Percentiles rank a stretch among this genome's conserved stretches.
Evolutionary conservation across 2,888 invertebrate genomes (phyloP).

Genomic region (Microplitis deprimator): DNA sequence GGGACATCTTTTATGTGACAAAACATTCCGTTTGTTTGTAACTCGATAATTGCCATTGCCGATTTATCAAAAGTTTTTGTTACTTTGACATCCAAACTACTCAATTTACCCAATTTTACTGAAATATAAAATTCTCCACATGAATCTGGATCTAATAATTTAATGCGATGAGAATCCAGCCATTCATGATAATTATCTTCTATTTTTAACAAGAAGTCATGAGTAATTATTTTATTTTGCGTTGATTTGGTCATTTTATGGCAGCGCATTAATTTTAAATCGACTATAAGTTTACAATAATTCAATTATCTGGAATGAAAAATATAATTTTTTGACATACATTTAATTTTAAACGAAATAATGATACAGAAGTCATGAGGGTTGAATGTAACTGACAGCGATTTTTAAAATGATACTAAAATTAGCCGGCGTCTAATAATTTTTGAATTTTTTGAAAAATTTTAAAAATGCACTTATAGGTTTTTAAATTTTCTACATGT

Average conservation of each 20-base stretch:
- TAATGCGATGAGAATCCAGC: neutral
- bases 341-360: too few relatives aligned
- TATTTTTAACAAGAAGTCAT: neutral
- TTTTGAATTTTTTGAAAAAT: too few relatives aligned
- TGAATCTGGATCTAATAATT: neutral
- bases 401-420: too few relatives aligned
- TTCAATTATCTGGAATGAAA: too few relatives aligned
- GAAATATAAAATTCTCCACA: neutral
- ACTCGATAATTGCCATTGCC: neutral
- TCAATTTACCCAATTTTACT: neutral
- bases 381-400: too few relatives aligned
- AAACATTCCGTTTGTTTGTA: neutral
- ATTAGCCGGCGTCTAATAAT: too few relatives aligned
- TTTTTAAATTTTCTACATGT: too few relatives aligned
- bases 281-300: too few relatives aligned
- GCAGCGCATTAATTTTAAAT: too few relatives aligned
- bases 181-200: neutral
- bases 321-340: too few relatives aligned
- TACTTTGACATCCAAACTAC: neutral
- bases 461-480: too few relatives aligned
- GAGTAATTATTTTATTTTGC: neutral
- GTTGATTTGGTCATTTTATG: neutral
- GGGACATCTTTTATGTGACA: neutral
- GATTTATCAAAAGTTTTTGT: neutral
- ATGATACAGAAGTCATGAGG: too few relatives aligned